Evolutionary conservation across 2,113 vertebrate genomes (phyloP).

Genomic region (Campylorhamphus procurvoides): DNA sequence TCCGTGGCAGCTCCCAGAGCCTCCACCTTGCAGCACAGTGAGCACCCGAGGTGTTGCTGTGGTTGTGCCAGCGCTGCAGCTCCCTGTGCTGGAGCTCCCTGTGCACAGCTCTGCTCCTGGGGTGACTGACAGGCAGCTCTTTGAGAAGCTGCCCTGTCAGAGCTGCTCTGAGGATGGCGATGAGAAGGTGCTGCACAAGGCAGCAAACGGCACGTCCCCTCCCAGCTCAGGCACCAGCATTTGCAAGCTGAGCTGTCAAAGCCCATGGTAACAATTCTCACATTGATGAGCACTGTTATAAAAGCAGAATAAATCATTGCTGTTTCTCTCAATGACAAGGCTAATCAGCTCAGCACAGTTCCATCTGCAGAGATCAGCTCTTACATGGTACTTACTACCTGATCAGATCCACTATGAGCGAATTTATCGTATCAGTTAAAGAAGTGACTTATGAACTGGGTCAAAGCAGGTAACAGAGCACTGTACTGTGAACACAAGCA

Average conservation of each 20-base stretch:
- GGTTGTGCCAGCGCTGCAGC: neutral
- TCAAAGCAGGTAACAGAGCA: neutral
- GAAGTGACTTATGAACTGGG: neutral
- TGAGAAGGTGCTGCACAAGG: neutral
- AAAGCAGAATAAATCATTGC: slow-evolving; percentile 19
- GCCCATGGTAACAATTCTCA: neutral
- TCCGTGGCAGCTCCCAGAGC: neutral
- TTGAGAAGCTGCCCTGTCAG: neutral
- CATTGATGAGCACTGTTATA: neutral
- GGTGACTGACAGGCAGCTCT: neutral
- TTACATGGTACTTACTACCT: neutral
- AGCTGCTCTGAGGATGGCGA: neutral
- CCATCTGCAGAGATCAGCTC: neutral
- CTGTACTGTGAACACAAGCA: neutral
- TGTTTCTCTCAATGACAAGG: neutral
- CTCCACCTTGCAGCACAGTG: neutral
- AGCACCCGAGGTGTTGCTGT: neutral
- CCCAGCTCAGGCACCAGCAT: neutral
- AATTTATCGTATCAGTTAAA: neutral
- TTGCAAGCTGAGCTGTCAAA: slow-evolving; percentile 15
- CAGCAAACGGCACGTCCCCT: neutral
- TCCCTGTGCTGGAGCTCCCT: rapidly evolving
- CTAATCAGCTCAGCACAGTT: neutral
- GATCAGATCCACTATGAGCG: neutral
- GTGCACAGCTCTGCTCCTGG: neutral